Evolutionary conservation across 1,140 invertebrate genomes (phyloP), one percentile per base, ranked within the genome.

Genomic region (Drosophila santomea): DNA sequence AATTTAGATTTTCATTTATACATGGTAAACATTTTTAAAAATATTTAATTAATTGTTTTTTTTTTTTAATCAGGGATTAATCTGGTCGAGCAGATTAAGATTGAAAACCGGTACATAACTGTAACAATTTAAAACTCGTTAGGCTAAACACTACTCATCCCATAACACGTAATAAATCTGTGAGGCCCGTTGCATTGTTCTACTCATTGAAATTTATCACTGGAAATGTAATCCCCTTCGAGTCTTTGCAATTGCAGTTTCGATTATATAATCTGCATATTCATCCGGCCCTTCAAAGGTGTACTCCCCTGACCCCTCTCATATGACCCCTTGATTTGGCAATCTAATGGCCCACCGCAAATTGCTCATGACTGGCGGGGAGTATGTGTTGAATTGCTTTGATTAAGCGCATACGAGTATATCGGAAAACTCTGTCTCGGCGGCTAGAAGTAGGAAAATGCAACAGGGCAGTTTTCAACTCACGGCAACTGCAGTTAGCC

Each of bases 281-380:
- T 56, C 17, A 20, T 0, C 23, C 1, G 4, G 3, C 48, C 63
- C 35, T 67, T 12, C 38, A 23, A 14, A 20, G 20, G 59, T 48
- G 12, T 14, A 7, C 4, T 50, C 4, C 5, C 7, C 43, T 35
- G 15, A 8, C 58, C 25, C 38, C 35, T 23, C 45, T 5, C 45
- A 35, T 55, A 35, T 23, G 45, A 28, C 14, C 35, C 45, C 41
- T 56, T 54, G 15, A 47, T 69, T 68, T 32, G 17, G 66, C 63
- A 68, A 69, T 56, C 41, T 69, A 69, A 69, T 69, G 50, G 45
- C 15, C 17, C 3, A 69, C 66, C 66, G 63, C 66, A 69, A 69
- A 69, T 69, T 68, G 63, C 48, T 69, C 63, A 47, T 69, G 48
- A 69, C 66, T 69, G 28, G 25, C 41, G 17, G 32, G 43, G 48